Evolutionary conservation across 2,797 vertebrate genomes (phyloP), one percentile per base, ranked within the genome.

Genomic region (Spatula clypeata): DNA sequence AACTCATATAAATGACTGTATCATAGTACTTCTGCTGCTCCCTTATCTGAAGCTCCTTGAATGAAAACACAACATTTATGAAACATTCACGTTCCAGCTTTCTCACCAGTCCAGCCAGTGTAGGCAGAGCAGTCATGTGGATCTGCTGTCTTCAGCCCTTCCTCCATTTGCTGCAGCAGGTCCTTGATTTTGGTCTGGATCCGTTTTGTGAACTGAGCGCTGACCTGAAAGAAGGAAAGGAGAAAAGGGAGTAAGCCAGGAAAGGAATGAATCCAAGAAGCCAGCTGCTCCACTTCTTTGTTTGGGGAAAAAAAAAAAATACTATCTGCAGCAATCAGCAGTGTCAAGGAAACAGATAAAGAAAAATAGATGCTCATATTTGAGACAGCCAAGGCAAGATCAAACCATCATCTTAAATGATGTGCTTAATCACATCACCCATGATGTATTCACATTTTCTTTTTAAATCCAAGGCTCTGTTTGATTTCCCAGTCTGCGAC

Each of bases 91-190:
- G 60, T 42, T 69, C 34, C 12, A 67, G 84, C 23, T 57, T 58
- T 75, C 98, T 96, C 70, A 99, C 99, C 99, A 97, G 99, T 99
- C 99, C 99, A 99, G 49, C 99, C 99, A 2, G 99, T 99, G 90
- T 99, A 99, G 1, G 99, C 97, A 90, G 99, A 99, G 96, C 99
- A 99, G 79, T 99, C 99, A 15, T 99, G 99, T 3, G 99, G 99
- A 86, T 99, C 99, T 3, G 99, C 99, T 0, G 99, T 99, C 97
- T 99, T 99, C 83, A 99, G 98, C 13, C 99, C 99, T 95, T 99
- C 99, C 81, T 99, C 99, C 99, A 99, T 99, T 94, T 99, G 99
- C 79, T 99, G 99, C 14, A 99, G 98, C 74, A 99, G 99, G 90
- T 99, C 99, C 94, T 99, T 99, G 70, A 99, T 99, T 98, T 99